A percentile compares a stretch with the other conserved stretches of the same genome.
These are phyloP conservation scores for Bergia puertoricense DNA, from an alignment of 92 coral and sea anemone species.

Conservation along the genomic window DNA sequence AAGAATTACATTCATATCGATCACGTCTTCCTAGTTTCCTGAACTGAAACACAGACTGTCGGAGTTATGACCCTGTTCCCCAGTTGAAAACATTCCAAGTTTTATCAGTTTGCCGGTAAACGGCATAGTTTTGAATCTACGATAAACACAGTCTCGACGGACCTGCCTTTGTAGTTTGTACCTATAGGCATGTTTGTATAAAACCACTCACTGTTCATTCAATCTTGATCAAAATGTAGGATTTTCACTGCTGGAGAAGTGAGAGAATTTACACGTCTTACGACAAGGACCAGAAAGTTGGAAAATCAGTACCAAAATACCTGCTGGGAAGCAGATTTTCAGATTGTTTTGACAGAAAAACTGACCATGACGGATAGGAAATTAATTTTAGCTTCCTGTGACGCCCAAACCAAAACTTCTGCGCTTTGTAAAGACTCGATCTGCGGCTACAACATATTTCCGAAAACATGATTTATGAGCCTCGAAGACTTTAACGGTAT, in stretches of 20 bases:
- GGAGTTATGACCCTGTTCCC: not conserved
- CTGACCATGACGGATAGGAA: slow-evolving; percentile 43
- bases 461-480: slow-evolving; percentile 30
- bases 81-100: slow-evolving; percentile 34
- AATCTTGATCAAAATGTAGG: slow-evolving; percentile 4
- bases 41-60: not conserved
- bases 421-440: not conserved
- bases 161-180: too few species aligned
- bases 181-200: not conserved
- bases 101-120: slow-evolving; percentile 33
- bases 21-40: slow-evolving; percentile 32
- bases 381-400: slow-evolving; percentile 49
- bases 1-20: slow-evolving; percentile 21
- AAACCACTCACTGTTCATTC: not conserved
- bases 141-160: not conserved
- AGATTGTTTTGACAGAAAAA: slow-evolving; percentile 39
- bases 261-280: slow-evolving; percentile 35
- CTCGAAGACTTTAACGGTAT: not conserved
- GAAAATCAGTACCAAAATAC: slow-evolving; percentile 12
- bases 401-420: slow-evolving; percentile 31
- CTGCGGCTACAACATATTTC: slow-evolving; percentile 35
- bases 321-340: not conserved
- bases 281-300: slow-evolving; percentile 15
- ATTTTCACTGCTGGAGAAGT: slow-evolving; percentile 30
- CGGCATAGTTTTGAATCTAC: not conserved